These are phyloP conservation scores for Bovichtus diacanthus DNA, from an alignment of 2,797 vertebrate genomes.

Conservation along the genomic window DNA sequence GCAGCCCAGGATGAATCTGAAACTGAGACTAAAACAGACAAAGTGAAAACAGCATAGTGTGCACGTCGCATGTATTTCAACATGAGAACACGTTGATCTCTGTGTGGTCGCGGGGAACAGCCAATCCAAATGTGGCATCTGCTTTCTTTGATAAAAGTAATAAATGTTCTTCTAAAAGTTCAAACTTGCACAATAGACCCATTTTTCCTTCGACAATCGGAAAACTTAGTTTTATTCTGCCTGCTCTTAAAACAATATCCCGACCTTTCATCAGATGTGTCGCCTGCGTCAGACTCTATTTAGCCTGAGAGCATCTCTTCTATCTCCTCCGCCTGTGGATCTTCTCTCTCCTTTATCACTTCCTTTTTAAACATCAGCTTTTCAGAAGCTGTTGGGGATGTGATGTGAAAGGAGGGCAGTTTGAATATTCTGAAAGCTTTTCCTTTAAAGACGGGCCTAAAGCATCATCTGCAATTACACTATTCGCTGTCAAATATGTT, in stretches of 20 bases:
- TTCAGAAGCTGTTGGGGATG: slow-evolving; percentile 75
- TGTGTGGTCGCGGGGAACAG: not conserved
- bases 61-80: not conserved
- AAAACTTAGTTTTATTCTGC: slow-evolving; percentile 39
- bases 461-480: slow-evolving; percentile 81
- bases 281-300: slow-evolving; percentile 50
- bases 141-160: not conserved
- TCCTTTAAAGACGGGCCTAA: slow-evolving; percentile 66
- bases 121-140: not conserved
- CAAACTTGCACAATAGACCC: slow-evolving; percentile 2
- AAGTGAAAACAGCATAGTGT: not conserved
- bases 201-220: slow-evolving; percentile 44
- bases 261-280: slow-evolving; percentile 74
- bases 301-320: slow-evolving; percentile 44
- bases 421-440: slow-evolving; percentile 71
- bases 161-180: slow-evolving; percentile 9
- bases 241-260: slow-evolving; percentile 62
- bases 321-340: slow-evolving; percentile 64
- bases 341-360: slow-evolving; percentile 74
- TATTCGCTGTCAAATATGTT: slow-evolving; percentile 69
- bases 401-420: slow-evolving; percentile 69
- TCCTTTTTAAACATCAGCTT: slow-evolving; percentile 79
- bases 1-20: too few species aligned
- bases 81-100: not conserved
- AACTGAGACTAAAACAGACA: not conserved